Base-by-base conservation (phyloP, 2,797 vertebrate genomes). In the Microtus obscurus region DNA sequence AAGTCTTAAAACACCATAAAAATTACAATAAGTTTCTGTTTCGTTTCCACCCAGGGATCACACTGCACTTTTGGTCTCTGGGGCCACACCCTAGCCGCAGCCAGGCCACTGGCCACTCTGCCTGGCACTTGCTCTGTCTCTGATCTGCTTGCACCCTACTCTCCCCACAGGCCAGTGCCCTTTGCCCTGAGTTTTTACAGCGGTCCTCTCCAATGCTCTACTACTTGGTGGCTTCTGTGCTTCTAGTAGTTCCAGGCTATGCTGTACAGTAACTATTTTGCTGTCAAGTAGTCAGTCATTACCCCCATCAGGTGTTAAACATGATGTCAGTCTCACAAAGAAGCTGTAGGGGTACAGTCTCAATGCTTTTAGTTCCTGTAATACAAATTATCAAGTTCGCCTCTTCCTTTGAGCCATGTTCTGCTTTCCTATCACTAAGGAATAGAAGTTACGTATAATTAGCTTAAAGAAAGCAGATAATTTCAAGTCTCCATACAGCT, bases 391-490 rank as follows among this genome's bases (percentile, higher is more conserved):
- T 40, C 48, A 85, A 65, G 56, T 89, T 67, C 77, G 10, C n/a
- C 8, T 48, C 80, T 91, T 82, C 65, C 65, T 31, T 34, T 73
- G 74, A 93, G 45, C 21, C 74, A 63, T 88, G 48, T 43, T 7
- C 67, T 93, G 87, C 23, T 61, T 40, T 61, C 25, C 23, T 43
- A 11, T 29, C 37, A 29, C 63, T 61, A 89, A 83, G 43, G 37
- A 82, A 63, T 59, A 48, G 23, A 69, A 83, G 34, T 71, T 88
- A 89, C 37, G 65, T 76, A 89, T 31, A 76, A 87, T 43, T 63
- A 61, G 25, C 56, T 82, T 93, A 95, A 87, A 93, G 17, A n/a
- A 96, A 59, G 67, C 37, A 91, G 9, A 8, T 40, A 71, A 97
- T 27, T 81, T 61, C 40, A 96, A 89, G 43, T 89, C 87, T 83